Base-by-base conservation (phyloP, 2,888 invertebrate species). In the Caenorhabditis virilis region DNA sequence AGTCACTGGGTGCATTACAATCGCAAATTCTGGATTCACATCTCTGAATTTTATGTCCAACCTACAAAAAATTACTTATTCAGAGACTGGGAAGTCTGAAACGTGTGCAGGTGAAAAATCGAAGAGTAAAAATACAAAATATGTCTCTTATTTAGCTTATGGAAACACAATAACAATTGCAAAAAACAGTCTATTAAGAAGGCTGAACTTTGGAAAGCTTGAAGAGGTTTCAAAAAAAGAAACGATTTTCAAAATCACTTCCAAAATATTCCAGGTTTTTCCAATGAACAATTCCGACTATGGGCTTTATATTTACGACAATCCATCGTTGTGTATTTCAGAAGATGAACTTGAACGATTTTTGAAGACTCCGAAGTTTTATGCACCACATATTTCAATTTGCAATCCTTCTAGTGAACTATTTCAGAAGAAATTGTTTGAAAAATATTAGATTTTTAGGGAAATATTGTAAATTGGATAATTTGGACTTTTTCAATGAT, bases 21-120 rank as follows among this genome's bases (percentile, higher is more conserved):
- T 65, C 5, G 59, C 65, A 18, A 65, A 65, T 22, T 59, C 65
- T 4, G 65, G 55, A 4, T 55, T 56, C 43, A 65, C 65, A 15
- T 41, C 23, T 20, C 55, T 65, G 11, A n/a, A 25, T 15, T 30
- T 65, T 16, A 30, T 65, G 3, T 38, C 51, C 7, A 65, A 56
- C 23, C n/a, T 65, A 7, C 23, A 51, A 51, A 35, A 22, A 9
- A 33, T 64, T 16, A 43, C 50, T 25, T 64, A 58, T 23, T 54
- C 64, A 1, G 48, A 58, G 16, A 50, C 27, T 1, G 53, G 41
- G 4, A 43, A 50, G n/a, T 54, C 58, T 2, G 30, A 46, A 11
- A 46, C 53, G 11, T 57, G 63, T 57, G 39, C 56, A 36, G 38
- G 62, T 62, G n/a, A 9, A 16, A 9, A 7, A 15, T n/a, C 13